Conservation (phyloP, 2,113 vertebrate species). For the Pterophyllum scalare region DNA sequence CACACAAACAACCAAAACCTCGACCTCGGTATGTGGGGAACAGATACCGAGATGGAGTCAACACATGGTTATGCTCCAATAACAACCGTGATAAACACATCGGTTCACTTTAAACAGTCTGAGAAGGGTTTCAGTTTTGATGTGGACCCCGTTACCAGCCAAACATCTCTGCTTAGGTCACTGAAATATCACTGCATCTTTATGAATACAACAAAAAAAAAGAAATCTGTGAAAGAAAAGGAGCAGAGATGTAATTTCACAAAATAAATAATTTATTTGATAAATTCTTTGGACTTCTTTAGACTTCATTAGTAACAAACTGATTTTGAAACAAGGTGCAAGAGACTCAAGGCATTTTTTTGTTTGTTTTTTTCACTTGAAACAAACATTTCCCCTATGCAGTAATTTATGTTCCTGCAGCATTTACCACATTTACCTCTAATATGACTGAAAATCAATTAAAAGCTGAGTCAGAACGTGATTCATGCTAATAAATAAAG, state of each 20-base stretch:
- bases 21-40: background rate
- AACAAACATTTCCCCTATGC: background rate
- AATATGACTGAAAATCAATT: background rate
- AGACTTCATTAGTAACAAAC: background rate
- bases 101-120: background rate
- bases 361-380: too few species aligned
- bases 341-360: accelerated
- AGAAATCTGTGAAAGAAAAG: background rate
- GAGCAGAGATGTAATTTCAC: background rate
- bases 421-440: background rate
- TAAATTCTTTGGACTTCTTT: background rate
- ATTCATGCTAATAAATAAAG: background rate
- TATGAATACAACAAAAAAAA: background rate
- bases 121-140: background rate
- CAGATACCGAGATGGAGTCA: background rate
- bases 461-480: background rate
- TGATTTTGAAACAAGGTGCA: background rate
- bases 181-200: background rate
- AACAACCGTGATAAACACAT: background rate
- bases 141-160: background rate
- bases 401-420: background rate
- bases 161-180: background rate
- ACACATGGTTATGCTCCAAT: background rate
- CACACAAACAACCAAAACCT: conserved; percentile 23
- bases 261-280: background rate